Conservation (phyloP, 1,140 invertebrate genomes). For the Helicoverpa armigera region DNA sequence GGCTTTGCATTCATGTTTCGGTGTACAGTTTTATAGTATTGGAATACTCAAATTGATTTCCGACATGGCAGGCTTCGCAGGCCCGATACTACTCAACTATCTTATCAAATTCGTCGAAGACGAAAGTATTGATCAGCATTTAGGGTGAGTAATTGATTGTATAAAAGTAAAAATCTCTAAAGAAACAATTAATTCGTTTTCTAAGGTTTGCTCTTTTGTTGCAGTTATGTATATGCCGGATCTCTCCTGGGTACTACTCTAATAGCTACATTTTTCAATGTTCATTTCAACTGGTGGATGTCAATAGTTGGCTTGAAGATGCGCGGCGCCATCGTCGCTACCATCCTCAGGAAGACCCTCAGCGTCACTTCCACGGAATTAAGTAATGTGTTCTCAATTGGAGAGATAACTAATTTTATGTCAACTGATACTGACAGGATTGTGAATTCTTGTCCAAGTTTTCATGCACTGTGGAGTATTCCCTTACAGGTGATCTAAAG, state of each 20-base stretch:
- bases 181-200: slow-evolving; percentile 5
- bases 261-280: slow-evolving; percentile 92
- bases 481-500: slow-evolving; percentile 92
- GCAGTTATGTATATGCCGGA: slow-evolving; percentile 92
- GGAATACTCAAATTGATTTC: slow-evolving; percentile 95
- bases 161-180: background rate
- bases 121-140: slow-evolving; percentile 88
- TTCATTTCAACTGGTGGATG: slow-evolving; percentile 97
- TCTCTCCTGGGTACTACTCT: slow-evolving; percentile 90
- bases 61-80: slow-evolving; percentile 94
- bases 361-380: slow-evolving; percentile 87
- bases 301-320: slow-evolving; percentile 95
- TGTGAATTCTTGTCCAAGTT: slow-evolving; percentile 97
- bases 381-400: slow-evolving; percentile 89
- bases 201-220: slow-evolving; percentile 49
- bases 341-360: slow-evolving; percentile 95
- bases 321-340: slow-evolving; percentile 93
- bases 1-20: slow-evolving; percentile 94
- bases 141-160: slow-evolving; percentile 85
- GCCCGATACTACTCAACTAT: slow-evolving; percentile 95
- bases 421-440: slow-evolving; percentile 98
- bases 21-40: slow-evolving; percentile 95
- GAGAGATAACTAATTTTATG: slow-evolving; percentile 98
- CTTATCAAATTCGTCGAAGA: slow-evolving; percentile 94
- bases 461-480: slow-evolving; percentile 98